Base-by-base conservation (phyloP, 2,888 invertebrate genomes). In the Leptopilina myrica region DNA sequence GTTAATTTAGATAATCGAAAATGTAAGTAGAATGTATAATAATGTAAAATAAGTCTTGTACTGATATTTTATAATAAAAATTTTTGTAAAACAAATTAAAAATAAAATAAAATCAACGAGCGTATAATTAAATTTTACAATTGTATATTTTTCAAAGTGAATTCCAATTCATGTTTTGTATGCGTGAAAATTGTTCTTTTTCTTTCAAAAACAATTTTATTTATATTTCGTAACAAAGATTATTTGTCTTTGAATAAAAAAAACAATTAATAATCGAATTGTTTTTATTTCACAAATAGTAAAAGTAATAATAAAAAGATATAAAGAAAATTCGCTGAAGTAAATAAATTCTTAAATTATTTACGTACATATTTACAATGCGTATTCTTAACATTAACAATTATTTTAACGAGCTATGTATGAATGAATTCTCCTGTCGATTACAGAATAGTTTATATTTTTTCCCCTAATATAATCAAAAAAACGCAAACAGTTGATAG, bases 351-450 rank as follows among this genome's bases (percentile, higher is more conserved):
- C 73, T 56, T 73, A 56, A 73, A 56, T 40, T 73, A 73, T 33
- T 56, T 56, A 69, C 53, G 49, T 73, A 73, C 73, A 73, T 73
- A 73, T 73, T 73, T 73, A 73, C 73, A 73, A n/a, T 33, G 12
- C n/a, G 8, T 73, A 56, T 73, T 56, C 73, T 56, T 73, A 73
- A 56, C 7, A 73, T 56, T 73, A 56, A n/a, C 33, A 53, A 73
- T 73, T 73, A 53, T 53, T 73, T 69, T 14, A 56, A 14, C 69
- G 33, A 40, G 56, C 53, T 49, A 26, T 73, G 26, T 56, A 73
- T n/a, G n/a, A 73, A 56, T 56, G 33, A 53, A 73, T 53, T 33
- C 33, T 69, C 14, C 12, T 5, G 49, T 69, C 53, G 12, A 69
- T 69, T 69, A 69, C 6, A 14, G 6, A 53, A 7, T 49, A 26